Percentiles rank a stretch among this genome's conserved stretches.
Conservation (phyloP, 1,140 invertebrate genomes). For the Drosophila novamexicana region DNA sequence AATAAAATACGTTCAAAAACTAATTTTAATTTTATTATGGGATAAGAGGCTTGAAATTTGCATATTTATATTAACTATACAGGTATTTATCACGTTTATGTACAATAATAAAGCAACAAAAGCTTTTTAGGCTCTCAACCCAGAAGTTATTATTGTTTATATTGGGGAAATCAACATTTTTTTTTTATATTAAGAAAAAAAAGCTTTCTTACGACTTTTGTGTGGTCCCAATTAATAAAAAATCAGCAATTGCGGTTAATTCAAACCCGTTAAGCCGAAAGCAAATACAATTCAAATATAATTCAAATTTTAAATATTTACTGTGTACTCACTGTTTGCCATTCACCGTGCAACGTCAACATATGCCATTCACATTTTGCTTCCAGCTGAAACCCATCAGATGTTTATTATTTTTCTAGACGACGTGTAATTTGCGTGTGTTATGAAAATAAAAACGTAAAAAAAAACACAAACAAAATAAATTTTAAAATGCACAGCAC, state of each 20-base stretch:
- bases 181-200: too few relatives aligned
- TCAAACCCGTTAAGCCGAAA: neutral
- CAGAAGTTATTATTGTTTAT: too few relatives aligned
- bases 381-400: slow-evolving; percentile 22
- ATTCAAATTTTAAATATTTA: neutral
- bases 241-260: too few relatives aligned
- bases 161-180: too few relatives aligned
- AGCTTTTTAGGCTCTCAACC: too few relatives aligned
- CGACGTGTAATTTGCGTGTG: slow-evolving; percentile 58
- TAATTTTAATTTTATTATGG: neutral
- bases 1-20: slow-evolving; percentile 52
- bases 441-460: slow-evolving; percentile 39
- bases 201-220: too few relatives aligned
- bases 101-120: too few relatives aligned
- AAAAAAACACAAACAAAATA: neutral
- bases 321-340: slow-evolving; percentile 11
- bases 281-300: neutral
- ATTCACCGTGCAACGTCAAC: slow-evolving; percentile 5
- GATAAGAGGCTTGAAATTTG: neutral
- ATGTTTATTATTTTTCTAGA: slow-evolving; percentile 58
- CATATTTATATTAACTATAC: neutral
- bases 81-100: neutral
- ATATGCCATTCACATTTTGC: slow-evolving; percentile 24
- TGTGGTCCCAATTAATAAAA: too few relatives aligned
- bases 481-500: slow-evolving; percentile 10